These are phyloP conservation scores for Plebejus argus DNA, from an alignment of 2,888 invertebrate species.

Conservation along the genomic window DNA sequence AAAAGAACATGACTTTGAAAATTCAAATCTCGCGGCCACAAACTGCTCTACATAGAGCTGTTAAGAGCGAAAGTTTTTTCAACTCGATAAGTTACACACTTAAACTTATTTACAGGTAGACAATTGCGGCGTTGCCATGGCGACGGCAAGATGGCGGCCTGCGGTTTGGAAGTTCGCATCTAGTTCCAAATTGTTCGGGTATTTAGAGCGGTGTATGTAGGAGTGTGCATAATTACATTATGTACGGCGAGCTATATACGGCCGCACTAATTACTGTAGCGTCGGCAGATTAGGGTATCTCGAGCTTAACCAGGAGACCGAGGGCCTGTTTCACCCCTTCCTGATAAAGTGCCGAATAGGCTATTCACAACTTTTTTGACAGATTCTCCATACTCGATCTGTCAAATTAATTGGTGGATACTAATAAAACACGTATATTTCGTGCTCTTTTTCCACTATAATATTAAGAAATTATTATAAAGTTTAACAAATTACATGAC, in stretches of 20 bases:
- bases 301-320: no score
- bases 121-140: conserved; percentile 71
- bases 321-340: no score
- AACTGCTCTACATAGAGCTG: conserved; percentile 15
- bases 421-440: no score
- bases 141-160: conserved; percentile 76
- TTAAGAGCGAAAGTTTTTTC: conserved; percentile 38
- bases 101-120: conserved; percentile 75
- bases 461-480: no score
- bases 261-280: conserved; percentile 74
- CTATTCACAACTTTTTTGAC: no score
- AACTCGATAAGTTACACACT: conserved; percentile 48
- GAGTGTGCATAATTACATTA: conserved; percentile 76
- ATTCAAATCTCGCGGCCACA: background rate
- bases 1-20: conserved; percentile 32
- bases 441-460: no score
- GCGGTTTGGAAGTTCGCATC: conserved; percentile 75
- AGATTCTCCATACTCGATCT: no score
- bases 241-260: conserved; percentile 70
- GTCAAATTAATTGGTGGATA: no score
- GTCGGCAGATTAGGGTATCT: conserved; percentile 49
- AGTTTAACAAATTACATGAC: no score
- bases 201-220: conserved; percentile 73
- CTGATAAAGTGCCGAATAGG: no score
- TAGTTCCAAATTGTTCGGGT: conserved; percentile 79